Conservation (phyloP, 2,113 vertebrate species). For the Halcyon malimbica region DNA sequence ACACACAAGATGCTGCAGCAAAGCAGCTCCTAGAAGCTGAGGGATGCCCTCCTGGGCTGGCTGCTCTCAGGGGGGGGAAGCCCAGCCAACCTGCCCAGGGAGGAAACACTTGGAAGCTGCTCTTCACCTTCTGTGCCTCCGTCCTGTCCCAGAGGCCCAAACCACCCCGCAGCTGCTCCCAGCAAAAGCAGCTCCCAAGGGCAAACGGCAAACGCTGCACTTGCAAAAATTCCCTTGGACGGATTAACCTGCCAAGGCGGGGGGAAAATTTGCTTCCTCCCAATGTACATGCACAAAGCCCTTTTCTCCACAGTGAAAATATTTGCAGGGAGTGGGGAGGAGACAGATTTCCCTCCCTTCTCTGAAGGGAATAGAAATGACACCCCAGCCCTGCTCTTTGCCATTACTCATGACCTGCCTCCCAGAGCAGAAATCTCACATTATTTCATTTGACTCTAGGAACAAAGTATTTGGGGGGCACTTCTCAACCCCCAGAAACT, state of each 20-base stretch:
- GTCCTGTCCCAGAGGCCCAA: not conserved
- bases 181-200: not conserved
- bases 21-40: not conserved
- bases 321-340: rapidly evolving
- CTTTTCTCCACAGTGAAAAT: not conserved
- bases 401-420: not conserved
- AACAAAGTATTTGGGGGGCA: not conserved
- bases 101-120: not conserved
- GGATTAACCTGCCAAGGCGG: not conserved
- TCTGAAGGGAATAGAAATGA: not conserved
- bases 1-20: rapidly evolving
- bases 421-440: not conserved
- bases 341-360: not conserved
- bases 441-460: not conserved
- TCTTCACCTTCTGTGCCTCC: not conserved
- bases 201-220: not conserved
- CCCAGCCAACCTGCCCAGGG: rapidly evolving
- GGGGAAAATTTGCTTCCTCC: not conserved
- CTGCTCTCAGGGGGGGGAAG: not conserved
- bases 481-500: not conserved
- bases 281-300: not conserved
- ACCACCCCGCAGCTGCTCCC: not conserved
- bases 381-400: not conserved
- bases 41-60: not conserved
- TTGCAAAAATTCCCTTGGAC: not conserved